Evolutionary conservation across 2,113 vertebrate species (phyloP).

Genomic region (Gymnocephalus cernua): DNA sequence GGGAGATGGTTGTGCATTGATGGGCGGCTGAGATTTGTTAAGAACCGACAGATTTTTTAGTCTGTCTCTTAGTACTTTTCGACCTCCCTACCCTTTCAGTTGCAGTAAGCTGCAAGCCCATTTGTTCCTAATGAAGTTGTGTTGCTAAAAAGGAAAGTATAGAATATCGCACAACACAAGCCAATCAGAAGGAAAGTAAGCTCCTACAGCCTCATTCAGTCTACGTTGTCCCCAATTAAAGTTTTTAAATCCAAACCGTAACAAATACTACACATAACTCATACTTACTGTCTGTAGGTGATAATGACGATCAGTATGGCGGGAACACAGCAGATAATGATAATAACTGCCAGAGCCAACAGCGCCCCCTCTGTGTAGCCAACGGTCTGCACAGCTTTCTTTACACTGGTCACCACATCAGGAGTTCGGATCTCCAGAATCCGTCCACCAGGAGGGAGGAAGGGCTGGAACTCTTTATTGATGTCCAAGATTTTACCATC

Average conservation of each 20-base stretch:
- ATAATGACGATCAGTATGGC: conserved; percentile 96
- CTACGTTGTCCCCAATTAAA: not conserved
- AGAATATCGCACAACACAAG: not conserved
- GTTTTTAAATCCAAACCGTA: not conserved
- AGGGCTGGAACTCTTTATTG: conserved; percentile 95
- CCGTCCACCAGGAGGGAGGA: conserved; percentile 93
- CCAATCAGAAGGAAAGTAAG: not conserved
- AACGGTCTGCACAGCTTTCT: conserved; percentile 92
- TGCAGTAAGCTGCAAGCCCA: not conserved
- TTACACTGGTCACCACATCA: conserved; percentile 92
- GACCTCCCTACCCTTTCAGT: not conserved
- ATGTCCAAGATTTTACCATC: conserved; percentile 97
- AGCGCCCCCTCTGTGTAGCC: conserved; percentile 96
- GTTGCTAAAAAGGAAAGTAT: not conserved
- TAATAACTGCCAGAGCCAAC: conserved; percentile 95
- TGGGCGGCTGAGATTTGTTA: not conserved
- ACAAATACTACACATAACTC: not conserved
- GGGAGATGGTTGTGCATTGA: not conserved
- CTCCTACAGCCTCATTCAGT: not conserved
- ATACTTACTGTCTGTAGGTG: conserved; percentile 96
- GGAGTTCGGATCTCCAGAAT: conserved; percentile 97
- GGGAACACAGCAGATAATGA: conserved; percentile 96
- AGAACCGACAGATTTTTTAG: not conserved
- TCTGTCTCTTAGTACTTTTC: not conserved
- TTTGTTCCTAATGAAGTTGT: not conserved